A percentile compares a stretch with the other conserved stretches of the same genome.
Evolutionary conservation across 2,797 vertebrate genomes (phyloP).

Genomic region (Eidolon dupreanum): DNA sequence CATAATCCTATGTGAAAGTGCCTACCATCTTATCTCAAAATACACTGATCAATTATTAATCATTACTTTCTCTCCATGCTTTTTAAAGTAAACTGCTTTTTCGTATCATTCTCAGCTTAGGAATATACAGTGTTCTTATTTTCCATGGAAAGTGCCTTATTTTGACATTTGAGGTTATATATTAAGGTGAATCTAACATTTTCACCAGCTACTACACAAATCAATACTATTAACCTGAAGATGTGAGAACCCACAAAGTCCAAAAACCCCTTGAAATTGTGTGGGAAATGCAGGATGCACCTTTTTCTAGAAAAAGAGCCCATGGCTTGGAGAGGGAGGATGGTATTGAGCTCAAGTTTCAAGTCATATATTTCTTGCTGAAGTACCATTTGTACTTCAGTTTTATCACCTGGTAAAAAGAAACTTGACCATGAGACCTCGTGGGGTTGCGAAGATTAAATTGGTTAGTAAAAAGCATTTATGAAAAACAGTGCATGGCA

Average conservation of each 20-base stretch:
- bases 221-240: not conserved
- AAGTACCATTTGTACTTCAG: not conserved
- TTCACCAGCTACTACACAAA: not conserved
- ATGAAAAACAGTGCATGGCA: not conserved
- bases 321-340: not conserved
- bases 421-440: not conserved
- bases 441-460: not conserved
- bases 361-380: not conserved
- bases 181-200: not conserved
- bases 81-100: not conserved
- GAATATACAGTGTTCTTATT: not conserved
- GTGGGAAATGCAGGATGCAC: not conserved
- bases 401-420: not conserved
- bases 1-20: fast-evolving
- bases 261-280: not conserved
- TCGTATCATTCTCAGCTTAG: not conserved
- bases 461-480: not conserved
- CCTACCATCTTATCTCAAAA: not conserved
- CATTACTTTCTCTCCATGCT: not conserved
- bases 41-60: fast-evolving
- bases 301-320: not conserved
- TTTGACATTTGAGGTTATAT: not conserved
- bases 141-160: not conserved
- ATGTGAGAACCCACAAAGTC: not conserved
- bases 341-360: not conserved